Conservation (phyloP, 2,888 invertebrate genomes). For the Eilema depressum region DNA sequence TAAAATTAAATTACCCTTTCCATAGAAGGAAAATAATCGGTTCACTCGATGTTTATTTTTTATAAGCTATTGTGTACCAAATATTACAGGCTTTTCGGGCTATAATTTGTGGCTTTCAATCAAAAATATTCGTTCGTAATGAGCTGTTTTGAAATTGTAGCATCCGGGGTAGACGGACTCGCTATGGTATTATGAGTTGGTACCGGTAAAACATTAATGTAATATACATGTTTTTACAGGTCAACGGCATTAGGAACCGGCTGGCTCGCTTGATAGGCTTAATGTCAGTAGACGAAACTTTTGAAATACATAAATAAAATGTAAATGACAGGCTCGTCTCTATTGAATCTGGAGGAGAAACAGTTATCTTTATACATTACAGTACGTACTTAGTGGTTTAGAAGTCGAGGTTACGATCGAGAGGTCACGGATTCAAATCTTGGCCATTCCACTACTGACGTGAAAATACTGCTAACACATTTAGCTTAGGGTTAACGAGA, state of each 20-base stretch:
- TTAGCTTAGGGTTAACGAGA: too few relatives aligned
- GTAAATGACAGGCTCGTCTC: too few relatives aligned
- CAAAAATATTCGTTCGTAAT: slow-evolving; percentile 4
- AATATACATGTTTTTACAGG: background rate
- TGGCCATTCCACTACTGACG: too few relatives aligned
- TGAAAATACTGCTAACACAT: too few relatives aligned
- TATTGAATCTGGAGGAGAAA: too few relatives aligned
- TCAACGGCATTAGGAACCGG: background rate
- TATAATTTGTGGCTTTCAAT: slow-evolving; percentile 14
- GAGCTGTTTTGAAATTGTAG: background rate
- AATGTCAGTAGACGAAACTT: too few relatives aligned
- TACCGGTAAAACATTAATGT: background rate
- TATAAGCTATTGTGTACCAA: slow-evolving; percentile 7
- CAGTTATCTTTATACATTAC: too few relatives aligned
- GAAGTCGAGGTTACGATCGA: too few relatives aligned
- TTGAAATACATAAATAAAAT: too few relatives aligned
- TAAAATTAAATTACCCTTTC: slow-evolving; percentile 49
- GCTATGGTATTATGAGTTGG: background rate
- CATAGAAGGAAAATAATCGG: slow-evolving; percentile 13
- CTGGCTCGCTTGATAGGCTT: too few relatives aligned
- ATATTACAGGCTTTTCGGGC: slow-evolving; percentile 2
- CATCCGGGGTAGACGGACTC: background rate
- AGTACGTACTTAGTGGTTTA: too few relatives aligned
- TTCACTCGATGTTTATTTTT: slow-evolving; percentile 12
- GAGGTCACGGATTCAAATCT: too few relatives aligned